phyloP scores from a whole-genome alignment of 1,140 invertebrate genomes.

The Diuraphis noxia region DNA sequence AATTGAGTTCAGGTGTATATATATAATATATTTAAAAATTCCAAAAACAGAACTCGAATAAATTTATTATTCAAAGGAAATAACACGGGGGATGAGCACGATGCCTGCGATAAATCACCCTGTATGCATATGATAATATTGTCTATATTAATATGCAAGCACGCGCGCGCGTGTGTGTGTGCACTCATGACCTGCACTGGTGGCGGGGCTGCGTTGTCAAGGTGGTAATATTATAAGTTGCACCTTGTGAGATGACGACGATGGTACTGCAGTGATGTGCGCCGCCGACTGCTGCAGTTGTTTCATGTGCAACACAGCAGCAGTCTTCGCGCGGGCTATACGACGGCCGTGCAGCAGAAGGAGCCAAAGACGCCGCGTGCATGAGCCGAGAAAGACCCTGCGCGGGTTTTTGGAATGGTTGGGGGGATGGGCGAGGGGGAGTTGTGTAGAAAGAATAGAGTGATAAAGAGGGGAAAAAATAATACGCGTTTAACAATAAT shows the following conservation, averaged over 20 bases:
- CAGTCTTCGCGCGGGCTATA: neutral
- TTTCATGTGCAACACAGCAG: too few species aligned
- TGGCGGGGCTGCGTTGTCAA: neutral
- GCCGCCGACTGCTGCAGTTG: neutral
- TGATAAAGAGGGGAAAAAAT: slow-evolving; percentile 42
- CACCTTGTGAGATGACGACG: slow-evolving; percentile 9
- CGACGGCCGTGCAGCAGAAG: neutral
- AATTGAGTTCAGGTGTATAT: too few species aligned
- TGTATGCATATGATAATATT: too few species aligned
- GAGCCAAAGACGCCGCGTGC: neutral
- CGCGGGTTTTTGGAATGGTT: neutral
- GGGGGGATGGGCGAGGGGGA: neutral
- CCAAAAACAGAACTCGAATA: too few species aligned
- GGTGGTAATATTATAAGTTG: slow-evolving; percentile 35
- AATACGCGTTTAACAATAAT: neutral
- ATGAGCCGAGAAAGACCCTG: neutral
- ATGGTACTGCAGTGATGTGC: neutral
- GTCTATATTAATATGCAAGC: neutral
- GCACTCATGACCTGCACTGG: neutral
- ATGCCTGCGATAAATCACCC: too few species aligned
- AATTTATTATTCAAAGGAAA: too few species aligned
- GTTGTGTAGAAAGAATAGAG: neutral
- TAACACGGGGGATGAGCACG: too few species aligned
- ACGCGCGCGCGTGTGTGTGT: neutral
- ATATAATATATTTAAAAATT: too few species aligned